Percentiles rank a stretch among this genome's conserved stretches.
These are phyloP conservation scores for Cydia splendana DNA, from an alignment of 1,140 invertebrate species.

Conservation along the genomic window DNA sequence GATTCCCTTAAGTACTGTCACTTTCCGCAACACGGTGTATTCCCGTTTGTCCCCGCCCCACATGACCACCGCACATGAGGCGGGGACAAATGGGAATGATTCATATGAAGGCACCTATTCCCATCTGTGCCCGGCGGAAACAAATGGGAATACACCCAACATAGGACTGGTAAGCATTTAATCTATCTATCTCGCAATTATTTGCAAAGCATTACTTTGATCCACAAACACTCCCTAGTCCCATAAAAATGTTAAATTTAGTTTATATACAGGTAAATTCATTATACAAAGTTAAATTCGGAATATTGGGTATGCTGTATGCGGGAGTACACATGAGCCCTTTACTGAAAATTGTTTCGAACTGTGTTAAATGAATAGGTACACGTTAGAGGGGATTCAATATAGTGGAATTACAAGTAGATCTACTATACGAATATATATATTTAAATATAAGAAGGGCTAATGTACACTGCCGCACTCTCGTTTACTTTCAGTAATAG, in stretches of 20 bases:
- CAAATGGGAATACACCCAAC: background rate
- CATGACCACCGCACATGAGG: no score
- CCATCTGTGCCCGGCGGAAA: no score
- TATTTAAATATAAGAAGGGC: background rate
- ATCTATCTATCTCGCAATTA: background rate
- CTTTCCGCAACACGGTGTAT: background rate
- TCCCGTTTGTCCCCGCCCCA: no score
- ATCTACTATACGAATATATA: background rate
- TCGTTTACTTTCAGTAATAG: background rate
- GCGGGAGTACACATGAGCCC: constrained; percentile 5
- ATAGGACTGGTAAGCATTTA: background rate
- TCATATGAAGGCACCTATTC: no score
- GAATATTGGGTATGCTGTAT: background rate
- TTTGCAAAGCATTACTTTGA: background rate
- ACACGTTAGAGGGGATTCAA: background rate
- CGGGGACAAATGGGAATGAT: no score
- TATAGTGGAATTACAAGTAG: background rate
- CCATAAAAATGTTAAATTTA: constrained; percentile 11
- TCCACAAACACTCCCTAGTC: constrained; percentile 1
- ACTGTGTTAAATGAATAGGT: no score
- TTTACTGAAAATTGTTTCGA: background rate
- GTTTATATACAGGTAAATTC: constrained; percentile 27
- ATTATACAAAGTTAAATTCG: constrained; percentile 30
- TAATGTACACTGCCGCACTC: background rate
- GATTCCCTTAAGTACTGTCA: background rate